Base-by-base conservation (phyloP, 1,140 invertebrate genomes). In the Drosophila punjabiensis region DNA sequence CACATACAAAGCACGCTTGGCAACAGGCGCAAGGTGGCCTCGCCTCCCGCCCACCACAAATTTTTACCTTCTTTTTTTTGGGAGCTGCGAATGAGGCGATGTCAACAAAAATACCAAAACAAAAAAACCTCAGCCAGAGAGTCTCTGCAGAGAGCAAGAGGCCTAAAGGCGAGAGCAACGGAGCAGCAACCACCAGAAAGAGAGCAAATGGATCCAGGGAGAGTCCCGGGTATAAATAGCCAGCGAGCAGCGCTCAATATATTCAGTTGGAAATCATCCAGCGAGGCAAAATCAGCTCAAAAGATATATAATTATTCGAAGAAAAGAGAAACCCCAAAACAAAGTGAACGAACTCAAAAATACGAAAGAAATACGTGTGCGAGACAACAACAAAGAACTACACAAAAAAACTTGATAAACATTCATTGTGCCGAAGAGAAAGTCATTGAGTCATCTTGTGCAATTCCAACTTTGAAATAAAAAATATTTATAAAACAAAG, bases 21-120 rank as follows among this genome's bases (percentile, higher is more conserved):
- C 78, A 88, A 89, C 85, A 90, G 63, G 81, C 81, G 84, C 84
- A 88, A 88, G 85, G 85, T 88, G 85, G 74, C 76, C 70, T 60
- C 64, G 53, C 68, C 69, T 48, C 50, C 60, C 71, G 67, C 66
- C 37, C 39, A 59, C 83, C 69, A 35, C 28, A 75, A 67, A 52
- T 64, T 58, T 32, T 24, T 55, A 35, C 16, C 20, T 70, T 52
- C 41, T 32, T 66, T 64, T 83, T 79, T 84, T 85, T 79, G 52
- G 66, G 63, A 58, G 79, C 67, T 65, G 74, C 89, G 89, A 91
- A 91, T 85, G 81, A 91, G 81, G 43, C 88, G 89, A 91, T 91
- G 88, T 91, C 89, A 91, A 91, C 89, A 91, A 91, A 91, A 91
- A 91, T 82, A 89, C 81, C 89, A 91, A 91, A 91, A 91, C 84